A percentile compares a stretch with the other conserved stretches of the same genome.
These are phyloP conservation scores for Ennomos quercinarius DNA, from an alignment of 2,888 invertebrate species.

Conservation along the genomic window DNA sequence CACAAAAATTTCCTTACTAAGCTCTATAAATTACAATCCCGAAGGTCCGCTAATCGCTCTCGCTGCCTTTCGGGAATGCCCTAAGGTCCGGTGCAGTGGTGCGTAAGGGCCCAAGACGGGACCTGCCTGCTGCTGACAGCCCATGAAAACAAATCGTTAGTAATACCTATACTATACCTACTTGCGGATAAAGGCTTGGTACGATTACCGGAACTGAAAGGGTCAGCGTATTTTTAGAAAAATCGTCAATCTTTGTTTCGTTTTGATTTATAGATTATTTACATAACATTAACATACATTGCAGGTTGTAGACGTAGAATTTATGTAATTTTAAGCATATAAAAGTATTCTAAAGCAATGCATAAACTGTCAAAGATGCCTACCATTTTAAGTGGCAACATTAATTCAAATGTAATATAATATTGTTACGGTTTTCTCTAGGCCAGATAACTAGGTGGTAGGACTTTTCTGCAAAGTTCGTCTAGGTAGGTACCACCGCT, in stretches of 20 bases:
- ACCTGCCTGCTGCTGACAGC: constrained; percentile 73
- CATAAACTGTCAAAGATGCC: no score
- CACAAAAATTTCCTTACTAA: constrained; percentile 26
- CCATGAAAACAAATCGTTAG: constrained; percentile 76
- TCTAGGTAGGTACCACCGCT: no score
- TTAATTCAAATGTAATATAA: no score
- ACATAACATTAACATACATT: no score
- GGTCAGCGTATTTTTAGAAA: constrained; percentile 26
- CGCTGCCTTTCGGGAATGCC: constrained; percentile 28
- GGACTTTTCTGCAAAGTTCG: no score
- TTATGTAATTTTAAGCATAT: no score
- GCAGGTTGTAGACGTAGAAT: no score
- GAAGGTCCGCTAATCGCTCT: constrained; percentile 47
- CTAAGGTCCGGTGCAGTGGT: constrained; percentile 64
- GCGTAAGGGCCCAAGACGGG: constrained; percentile 71
- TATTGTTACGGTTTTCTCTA: no score
- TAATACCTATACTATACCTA: constrained; percentile 53
- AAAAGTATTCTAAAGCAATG: no score
- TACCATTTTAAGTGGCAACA: no score
- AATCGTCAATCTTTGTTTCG: background rate
- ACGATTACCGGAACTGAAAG: constrained; percentile 31
- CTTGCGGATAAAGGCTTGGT: constrained; percentile 33
- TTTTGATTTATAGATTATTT: background rate
- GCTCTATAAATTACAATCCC: constrained; percentile 29
- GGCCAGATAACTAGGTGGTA: no score